Conservation (phyloP, 2,888 invertebrate species). For the Drosophila phalerata region DNA sequence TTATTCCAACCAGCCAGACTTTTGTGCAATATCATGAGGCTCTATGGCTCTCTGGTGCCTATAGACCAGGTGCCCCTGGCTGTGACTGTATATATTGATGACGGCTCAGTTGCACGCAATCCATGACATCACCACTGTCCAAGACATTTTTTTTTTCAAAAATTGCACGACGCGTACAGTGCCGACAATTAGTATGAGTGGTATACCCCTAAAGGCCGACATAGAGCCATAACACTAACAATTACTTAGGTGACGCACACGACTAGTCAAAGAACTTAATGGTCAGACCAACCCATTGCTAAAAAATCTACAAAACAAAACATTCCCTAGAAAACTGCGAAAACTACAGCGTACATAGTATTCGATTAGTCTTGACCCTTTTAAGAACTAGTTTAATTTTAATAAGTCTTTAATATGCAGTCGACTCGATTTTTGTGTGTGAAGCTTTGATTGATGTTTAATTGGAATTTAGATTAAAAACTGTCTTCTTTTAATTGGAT, state of each 20-base stretch:
- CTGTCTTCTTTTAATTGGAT: not conserved
- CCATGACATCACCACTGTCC: constrained; percentile 77
- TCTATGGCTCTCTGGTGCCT: not conserved
- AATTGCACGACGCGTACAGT: constrained; percentile 23
- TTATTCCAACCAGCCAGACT: constrained; percentile 41
- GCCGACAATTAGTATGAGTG: constrained; percentile 44
- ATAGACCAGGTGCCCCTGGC: constrained; percentile 6
- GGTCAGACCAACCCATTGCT: constrained; percentile 13
- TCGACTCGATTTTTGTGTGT: not conserved
- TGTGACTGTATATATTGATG: constrained; percentile 66
- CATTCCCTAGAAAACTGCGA: constrained; percentile 1
- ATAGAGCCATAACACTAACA: constrained; percentile 27
- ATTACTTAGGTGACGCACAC: constrained; percentile 39
- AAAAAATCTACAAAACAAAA: constrained; percentile 14
- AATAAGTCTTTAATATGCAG: constrained; percentile 5
- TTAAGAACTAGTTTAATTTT: not conserved
- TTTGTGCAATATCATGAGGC: constrained; percentile 29
- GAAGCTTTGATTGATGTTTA: not conserved
- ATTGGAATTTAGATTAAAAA: not conserved
- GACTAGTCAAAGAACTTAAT: constrained; percentile 11
- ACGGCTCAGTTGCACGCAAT: constrained; percentile 81
- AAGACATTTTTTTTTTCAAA: constrained; percentile 25
- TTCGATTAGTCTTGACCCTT: not conserved
- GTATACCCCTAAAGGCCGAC: constrained; percentile 14
- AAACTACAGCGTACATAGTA: not conserved